Conservation (phyloP, 2,797 vertebrate genomes). For the Smutsia gigantea region DNA sequence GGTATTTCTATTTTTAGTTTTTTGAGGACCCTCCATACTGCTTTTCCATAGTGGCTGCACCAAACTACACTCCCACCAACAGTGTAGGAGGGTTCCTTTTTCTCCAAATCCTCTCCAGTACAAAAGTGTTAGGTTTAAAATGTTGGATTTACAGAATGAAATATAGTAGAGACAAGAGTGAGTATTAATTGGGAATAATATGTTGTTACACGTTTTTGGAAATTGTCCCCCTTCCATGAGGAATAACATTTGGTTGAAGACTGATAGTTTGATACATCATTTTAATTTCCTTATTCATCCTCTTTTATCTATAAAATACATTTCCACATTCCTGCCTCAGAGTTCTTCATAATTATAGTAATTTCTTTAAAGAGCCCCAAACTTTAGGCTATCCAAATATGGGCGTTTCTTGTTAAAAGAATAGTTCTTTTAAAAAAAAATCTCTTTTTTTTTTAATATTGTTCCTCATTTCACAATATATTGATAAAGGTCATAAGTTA, state of each 20-base stretch:
- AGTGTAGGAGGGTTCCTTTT: too few species aligned
- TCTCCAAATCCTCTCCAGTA: too few species aligned
- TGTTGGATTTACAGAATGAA: slow-evolving; percentile 15
- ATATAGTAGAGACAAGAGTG: not conserved
- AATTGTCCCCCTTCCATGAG: not conserved
- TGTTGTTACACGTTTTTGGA: slow-evolving; percentile 1
- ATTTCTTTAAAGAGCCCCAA: not conserved
- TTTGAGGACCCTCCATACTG: too few species aligned
- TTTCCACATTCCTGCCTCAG: not conserved
- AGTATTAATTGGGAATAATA: slow-evolving; percentile 32
- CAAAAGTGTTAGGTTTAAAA: slow-evolving; percentile 44
- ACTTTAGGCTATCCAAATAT: not conserved
- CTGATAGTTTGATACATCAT: not conserved
- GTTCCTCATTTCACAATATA: not conserved
- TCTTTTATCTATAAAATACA: not conserved
- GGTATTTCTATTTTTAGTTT: too few species aligned
- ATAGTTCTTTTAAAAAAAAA: not conserved
- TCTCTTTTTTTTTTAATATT: not conserved
- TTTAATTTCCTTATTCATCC: not conserved
- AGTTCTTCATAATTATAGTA: not conserved
- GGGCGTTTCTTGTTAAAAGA: not conserved
- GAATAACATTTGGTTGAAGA: not conserved
- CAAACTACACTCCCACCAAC: too few species aligned
- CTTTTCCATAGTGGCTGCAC: too few species aligned
- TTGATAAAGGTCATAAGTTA: not conserved